phyloP scores from a whole-genome alignment of 2,888 invertebrate species.

The Penaeus monodon region DNA sequence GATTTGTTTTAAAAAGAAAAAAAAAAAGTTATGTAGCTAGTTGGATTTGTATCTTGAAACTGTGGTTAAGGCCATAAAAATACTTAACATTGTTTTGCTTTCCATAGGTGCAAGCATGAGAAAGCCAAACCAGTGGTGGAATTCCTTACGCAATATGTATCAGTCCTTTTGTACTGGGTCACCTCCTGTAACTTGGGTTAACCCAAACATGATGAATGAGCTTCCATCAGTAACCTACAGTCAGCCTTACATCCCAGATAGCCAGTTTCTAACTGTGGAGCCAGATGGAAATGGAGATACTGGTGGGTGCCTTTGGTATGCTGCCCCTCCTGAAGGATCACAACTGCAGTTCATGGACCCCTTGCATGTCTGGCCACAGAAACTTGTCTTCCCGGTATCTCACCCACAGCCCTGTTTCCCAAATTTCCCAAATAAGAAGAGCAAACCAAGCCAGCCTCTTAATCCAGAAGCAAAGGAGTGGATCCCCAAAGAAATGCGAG shows the following conservation, averaged over 20 bases:
- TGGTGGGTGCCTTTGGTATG: neutral
- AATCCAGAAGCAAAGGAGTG: slow-evolving; percentile 58
- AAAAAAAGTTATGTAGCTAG: too few species aligned
- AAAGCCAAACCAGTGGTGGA: too few species aligned
- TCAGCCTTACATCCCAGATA: neutral
- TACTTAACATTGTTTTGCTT: too few species aligned
- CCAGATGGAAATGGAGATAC: neutral
- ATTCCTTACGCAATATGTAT: too few species aligned
- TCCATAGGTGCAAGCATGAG: too few species aligned
- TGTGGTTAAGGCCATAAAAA: too few species aligned
- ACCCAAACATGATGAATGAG: neutral
- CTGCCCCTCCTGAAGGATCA: neutral
- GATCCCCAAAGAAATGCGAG: slow-evolving; percentile 23
- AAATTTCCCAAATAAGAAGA: neutral
- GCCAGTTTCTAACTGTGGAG: neutral
- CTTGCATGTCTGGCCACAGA: slow-evolving; percentile 1
- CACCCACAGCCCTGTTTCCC: neutral
- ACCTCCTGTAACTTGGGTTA: slow-evolving; percentile 7
- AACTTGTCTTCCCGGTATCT: neutral
- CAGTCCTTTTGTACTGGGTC: too few species aligned
- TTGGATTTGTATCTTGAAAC: too few species aligned
- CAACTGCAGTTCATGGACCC: slow-evolving; percentile 3
- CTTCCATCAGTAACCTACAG: neutral
- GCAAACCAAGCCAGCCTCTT: slow-evolving; percentile 7
- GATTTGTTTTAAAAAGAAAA: too few species aligned